phyloP scores from a whole-genome alignment of 2,888 invertebrate species.

The Sympetrum striolatum region DNA sequence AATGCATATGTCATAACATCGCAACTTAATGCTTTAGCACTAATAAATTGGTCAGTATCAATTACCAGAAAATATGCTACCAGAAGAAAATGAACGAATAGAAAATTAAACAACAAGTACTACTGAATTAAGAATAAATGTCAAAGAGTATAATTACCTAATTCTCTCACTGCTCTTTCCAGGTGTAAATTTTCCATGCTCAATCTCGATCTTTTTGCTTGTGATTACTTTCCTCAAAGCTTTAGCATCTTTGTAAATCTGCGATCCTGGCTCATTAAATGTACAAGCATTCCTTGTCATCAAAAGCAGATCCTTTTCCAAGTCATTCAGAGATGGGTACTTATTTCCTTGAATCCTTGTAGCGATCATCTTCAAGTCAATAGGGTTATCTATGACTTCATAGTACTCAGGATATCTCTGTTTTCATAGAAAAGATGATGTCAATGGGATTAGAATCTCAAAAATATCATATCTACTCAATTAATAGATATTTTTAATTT shows the following conservation, averaged over 20 bases:
- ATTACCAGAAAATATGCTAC: not conserved
- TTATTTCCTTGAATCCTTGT: slow-evolving; percentile 86
- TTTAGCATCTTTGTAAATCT: slow-evolving; percentile 95
- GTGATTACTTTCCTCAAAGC: slow-evolving; percentile 78
- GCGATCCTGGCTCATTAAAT: slow-evolving; percentile 96
- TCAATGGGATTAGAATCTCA: too few relatives aligned
- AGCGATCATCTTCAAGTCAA: slow-evolving; percentile 93
- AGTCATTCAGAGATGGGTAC: slow-evolving; percentile 77
- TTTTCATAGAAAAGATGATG: slow-evolving; percentile 46
- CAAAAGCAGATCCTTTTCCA: slow-evolving; percentile 87
- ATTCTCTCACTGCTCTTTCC: slow-evolving; percentile 76
- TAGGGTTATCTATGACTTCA: slow-evolving; percentile 90
- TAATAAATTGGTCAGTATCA: too few relatives aligned
- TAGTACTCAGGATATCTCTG: slow-evolving; percentile 94
- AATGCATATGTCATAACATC: too few relatives aligned
- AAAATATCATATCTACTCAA: too few relatives aligned
- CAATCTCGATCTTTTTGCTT: slow-evolving; percentile 71
- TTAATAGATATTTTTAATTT: too few relatives aligned
- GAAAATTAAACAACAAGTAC: not conserved
- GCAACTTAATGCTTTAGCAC: too few relatives aligned
- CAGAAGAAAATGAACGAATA: not conserved
- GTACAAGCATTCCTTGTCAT: slow-evolving; percentile 95
- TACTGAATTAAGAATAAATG: not conserved
- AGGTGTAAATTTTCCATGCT: slow-evolving; percentile 67
- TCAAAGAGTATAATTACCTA: slow-evolving; percentile 57